phyloP scores from a whole-genome alignment of 2,888 invertebrate species.

The Scaeva pyrastri region DNA sequence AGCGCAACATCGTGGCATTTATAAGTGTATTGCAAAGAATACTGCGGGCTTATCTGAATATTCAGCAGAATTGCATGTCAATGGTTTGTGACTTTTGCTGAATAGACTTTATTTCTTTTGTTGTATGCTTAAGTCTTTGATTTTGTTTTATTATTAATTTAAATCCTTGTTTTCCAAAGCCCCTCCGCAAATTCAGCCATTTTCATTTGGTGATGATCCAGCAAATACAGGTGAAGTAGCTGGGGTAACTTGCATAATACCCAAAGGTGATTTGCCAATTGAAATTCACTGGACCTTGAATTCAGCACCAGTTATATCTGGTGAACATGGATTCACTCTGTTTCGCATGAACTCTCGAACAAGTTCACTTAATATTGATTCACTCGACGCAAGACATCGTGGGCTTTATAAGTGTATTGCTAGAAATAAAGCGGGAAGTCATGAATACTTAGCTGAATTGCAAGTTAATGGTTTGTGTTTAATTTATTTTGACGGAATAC shows the following conservation, averaged over 20 bases:
- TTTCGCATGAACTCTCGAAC: conserved; percentile 82
- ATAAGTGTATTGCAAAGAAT: conserved; percentile 87
- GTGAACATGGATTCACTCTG: conserved; percentile 83
- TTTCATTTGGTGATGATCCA: conserved; percentile 83
- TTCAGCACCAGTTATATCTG: conserved; percentile 83
- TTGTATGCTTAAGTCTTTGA: background rate
- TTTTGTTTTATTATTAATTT: conserved; percentile 15
- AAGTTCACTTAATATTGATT: conserved; percentile 85
- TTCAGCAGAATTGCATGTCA: conserved; percentile 79
- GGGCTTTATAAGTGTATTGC: conserved; percentile 92
- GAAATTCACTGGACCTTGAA: conserved; percentile 89
- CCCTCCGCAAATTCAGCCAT: conserved; percentile 83
- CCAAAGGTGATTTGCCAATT: conserved; percentile 91
- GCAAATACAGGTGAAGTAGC: conserved; percentile 90
- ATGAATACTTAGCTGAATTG: conserved; percentile 87
- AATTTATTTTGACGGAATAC: background rate
- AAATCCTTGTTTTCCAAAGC: conserved; percentile 78
- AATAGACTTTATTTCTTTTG: conserved; percentile 19
- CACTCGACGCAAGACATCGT: conserved; percentile 88
- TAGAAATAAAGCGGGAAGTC: conserved; percentile 88
- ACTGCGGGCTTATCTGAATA: conserved; percentile 83
- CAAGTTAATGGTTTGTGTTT: conserved; percentile 86
- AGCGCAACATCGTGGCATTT: conserved; percentile 86
- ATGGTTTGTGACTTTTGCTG: conserved; percentile 72
- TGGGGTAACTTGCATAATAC: conserved; percentile 88